These are phyloP conservation scores for Elephas maximus DNA, from an alignment of 2,113 vertebrate genomes.

Conservation along the genomic window DNA sequence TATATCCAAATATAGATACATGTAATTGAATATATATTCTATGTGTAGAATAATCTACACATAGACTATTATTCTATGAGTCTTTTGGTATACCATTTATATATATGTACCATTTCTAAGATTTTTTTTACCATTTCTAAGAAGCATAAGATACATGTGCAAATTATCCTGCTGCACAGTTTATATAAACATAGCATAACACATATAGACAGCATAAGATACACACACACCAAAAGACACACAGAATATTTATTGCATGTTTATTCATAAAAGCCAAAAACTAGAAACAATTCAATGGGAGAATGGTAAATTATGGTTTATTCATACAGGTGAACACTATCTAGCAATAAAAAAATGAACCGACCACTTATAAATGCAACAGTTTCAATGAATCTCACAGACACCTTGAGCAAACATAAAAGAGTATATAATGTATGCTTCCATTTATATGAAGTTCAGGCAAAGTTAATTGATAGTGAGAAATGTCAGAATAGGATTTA, in stretches of 20 bases:
- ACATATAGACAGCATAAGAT: too few species aligned
- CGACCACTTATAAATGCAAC: background rate
- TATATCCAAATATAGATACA: background rate
- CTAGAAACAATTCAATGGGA: background rate
- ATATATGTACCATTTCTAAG: background rate
- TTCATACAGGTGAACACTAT: background rate
- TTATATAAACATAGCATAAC: too few species aligned
- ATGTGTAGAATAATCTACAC: too few species aligned
- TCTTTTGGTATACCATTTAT: background rate
- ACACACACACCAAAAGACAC: background rate
- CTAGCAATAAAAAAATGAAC: background rate
- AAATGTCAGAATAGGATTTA: background rate
- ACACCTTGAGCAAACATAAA: background rate
- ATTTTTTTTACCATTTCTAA: background rate
- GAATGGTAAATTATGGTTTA: background rate
- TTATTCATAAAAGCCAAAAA: background rate
- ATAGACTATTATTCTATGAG: too few species aligned
- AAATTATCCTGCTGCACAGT: too few species aligned
- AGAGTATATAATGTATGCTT: background rate
- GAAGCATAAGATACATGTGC: background rate
- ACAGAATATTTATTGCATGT: background rate
- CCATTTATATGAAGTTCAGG: background rate
- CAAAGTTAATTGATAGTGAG: background rate
- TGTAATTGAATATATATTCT: too few species aligned
- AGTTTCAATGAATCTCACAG: background rate